Evolutionary conservation across 2,113 vertebrate species (phyloP).

Genomic region (Gracilinanus agilis): DNA sequence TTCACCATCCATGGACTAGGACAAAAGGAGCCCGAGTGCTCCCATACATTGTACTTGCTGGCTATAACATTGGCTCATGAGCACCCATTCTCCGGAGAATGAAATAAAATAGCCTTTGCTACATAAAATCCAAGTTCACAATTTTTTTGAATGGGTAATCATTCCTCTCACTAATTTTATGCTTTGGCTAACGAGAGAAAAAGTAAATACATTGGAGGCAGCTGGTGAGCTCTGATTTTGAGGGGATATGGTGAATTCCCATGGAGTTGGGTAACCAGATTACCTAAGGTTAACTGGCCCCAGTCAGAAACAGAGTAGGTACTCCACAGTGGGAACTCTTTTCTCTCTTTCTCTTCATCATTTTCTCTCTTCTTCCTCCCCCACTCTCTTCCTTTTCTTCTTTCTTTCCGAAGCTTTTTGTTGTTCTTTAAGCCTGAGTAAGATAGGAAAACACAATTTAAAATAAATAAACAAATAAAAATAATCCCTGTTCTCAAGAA

Average conservation of each 20-base stretch:
- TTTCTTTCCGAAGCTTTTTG: not conserved
- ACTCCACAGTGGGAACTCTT: not conserved
- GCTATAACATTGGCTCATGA: too few species aligned
- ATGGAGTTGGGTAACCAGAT: not conserved
- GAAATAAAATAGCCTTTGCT: too few species aligned
- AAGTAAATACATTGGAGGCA: not conserved
- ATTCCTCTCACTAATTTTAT: not conserved
- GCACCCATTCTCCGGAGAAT: too few species aligned
- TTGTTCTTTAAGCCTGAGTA: not conserved
- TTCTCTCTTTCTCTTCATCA: not conserved
- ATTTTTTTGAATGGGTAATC: too few species aligned
- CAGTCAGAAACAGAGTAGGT: not conserved
- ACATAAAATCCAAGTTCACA: too few species aligned
- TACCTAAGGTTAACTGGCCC: not conserved
- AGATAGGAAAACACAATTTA: not conserved
- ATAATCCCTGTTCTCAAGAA: not conserved
- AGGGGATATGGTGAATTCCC: not conserved
- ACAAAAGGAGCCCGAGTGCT: too few species aligned
- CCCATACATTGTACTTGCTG: too few species aligned
- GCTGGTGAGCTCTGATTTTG: not conserved
- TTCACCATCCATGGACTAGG: too few species aligned
- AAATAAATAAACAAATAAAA: not conserved
- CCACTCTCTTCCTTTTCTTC: too few species aligned
- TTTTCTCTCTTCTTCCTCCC: not conserved
- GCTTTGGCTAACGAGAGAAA: not conserved